Evolutionary conservation across 2,797 vertebrate species (phyloP).

Genomic region (Enteromius mattozi): DNA sequence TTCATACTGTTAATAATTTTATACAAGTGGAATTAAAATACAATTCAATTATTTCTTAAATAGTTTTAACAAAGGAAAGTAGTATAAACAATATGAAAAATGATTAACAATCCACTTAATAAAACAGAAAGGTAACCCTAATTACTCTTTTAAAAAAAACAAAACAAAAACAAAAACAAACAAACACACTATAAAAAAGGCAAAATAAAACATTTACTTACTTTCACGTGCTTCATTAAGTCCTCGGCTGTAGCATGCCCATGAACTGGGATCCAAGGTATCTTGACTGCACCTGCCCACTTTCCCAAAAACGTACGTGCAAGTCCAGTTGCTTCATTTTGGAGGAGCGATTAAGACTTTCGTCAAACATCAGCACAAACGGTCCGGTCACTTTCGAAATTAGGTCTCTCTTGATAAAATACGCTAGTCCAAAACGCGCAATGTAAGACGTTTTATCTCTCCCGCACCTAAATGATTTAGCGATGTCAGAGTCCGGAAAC

Average conservation of each 20-base stretch:
- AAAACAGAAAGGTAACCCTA: neutral
- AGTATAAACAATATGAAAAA: neutral
- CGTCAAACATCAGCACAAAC: neutral
- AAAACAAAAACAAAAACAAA: no score
- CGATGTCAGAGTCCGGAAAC: slow-evolving; percentile 16
- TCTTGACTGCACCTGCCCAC: neutral
- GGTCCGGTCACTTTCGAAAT: neutral
- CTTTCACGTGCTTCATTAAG: neutral
- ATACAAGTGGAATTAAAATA: neutral
- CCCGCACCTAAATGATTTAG: neutral
- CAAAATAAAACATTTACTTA: slow-evolving; percentile 4
- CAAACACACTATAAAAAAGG: no score
- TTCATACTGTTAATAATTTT: slow-evolving; percentile 3
- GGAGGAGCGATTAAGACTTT: neutral
- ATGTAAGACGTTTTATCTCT: neutral
- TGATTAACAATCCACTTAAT: neutral
- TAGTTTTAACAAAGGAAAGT: neutral
- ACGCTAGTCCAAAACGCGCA: neutral
- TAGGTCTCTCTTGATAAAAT: neutral
- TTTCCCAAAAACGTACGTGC: neutral
- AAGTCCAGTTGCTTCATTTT: neutral
- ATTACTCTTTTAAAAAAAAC: neutral
- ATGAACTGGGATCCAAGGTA: neutral
- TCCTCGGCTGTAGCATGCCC: neutral
- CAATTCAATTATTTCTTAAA: neutral